Percentiles rank a stretch among this genome's conserved stretches.
phyloP scores from a whole-genome alignment of 2,113 vertebrate species.

The Candoia aspera region DNA sequence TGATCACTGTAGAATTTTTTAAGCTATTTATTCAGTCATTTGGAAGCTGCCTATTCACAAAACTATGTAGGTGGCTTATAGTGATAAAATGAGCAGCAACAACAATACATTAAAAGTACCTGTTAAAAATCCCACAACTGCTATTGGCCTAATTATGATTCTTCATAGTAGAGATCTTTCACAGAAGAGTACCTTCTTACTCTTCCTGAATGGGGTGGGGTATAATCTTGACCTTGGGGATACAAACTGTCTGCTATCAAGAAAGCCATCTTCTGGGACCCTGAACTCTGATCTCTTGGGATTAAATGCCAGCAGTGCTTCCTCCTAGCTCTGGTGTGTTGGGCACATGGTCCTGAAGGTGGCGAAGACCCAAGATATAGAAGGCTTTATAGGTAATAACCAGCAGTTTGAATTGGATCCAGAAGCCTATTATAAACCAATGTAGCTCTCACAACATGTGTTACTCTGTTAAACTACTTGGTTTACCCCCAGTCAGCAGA shows the following conservation, averaged over 20 bases:
- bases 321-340: neutral
- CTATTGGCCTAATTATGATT: neutral
- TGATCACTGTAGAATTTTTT: neutral
- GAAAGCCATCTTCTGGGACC: neutral
- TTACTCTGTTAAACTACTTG: neutral
- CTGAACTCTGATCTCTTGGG: neutral
- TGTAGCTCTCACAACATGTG: neutral
- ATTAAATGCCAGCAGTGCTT: neutral
- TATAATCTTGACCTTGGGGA: neutral
- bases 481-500: neutral
- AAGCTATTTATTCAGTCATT: neutral
- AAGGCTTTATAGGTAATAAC: neutral
- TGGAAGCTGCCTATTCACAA: neutral
- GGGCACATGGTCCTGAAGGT: neutral
- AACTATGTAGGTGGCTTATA: neutral
- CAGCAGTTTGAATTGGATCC: neutral
- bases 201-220: neutral
- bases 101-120: neutral
- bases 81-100: neutral
- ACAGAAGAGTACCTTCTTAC: neutral
- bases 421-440: neutral
- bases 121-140: neutral
- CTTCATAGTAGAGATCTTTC: neutral
- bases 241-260: neutral
- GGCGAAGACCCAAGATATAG: neutral